phyloP scores from a whole-genome alignment of 2,113 vertebrate species.

The Picathartes gymnocephalus region DNA sequence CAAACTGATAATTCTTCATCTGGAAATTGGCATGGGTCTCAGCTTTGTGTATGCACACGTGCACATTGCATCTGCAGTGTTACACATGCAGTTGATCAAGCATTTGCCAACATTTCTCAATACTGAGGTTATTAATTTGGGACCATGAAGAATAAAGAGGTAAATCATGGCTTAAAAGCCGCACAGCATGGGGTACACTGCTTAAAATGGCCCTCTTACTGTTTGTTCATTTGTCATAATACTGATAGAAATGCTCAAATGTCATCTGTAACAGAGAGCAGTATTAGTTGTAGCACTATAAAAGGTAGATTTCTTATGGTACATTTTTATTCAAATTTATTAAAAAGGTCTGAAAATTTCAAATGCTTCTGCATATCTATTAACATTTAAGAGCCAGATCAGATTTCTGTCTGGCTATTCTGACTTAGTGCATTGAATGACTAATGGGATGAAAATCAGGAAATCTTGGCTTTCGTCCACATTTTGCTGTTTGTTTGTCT shows the following conservation, averaged over 20 bases:
- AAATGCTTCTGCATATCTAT: background rate
- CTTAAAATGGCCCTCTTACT: background rate
- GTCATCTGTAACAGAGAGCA: background rate
- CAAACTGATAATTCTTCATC: background rate
- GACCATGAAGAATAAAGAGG: background rate
- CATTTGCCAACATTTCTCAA: background rate
- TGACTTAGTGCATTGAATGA: background rate
- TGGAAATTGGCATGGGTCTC: background rate
- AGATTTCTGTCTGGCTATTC: slow-evolving; percentile 24
- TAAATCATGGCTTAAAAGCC: background rate
- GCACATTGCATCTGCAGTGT: background rate
- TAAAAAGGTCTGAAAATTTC: background rate
- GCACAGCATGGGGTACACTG: background rate
- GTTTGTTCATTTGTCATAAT: background rate
- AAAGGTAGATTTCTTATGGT: background rate
- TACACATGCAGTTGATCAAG: background rate
- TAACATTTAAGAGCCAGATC: background rate
- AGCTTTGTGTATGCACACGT: background rate
- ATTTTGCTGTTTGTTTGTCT: background rate
- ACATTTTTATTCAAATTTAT: slow-evolving; percentile 19
- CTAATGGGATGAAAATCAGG: background rate
- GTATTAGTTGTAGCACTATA: background rate
- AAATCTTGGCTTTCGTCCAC: background rate
- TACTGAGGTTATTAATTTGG: background rate
- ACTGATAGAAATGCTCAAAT: background rate